phyloP scores from a whole-genome alignment of 2,888 invertebrate species.

The Orthonevra nobilis region DNA sequence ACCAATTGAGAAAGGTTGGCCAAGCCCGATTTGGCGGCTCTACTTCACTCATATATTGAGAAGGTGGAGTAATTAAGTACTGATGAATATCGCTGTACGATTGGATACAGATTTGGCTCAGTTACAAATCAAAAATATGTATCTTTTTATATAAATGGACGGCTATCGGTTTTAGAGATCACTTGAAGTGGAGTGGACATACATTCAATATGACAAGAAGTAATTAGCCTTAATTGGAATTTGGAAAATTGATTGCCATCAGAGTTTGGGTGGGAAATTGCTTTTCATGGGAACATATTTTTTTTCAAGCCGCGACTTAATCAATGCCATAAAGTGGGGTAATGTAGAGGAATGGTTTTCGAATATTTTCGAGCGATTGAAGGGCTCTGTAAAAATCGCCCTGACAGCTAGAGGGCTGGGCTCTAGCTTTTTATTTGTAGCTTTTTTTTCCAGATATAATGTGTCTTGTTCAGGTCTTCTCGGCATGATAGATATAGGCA shows the following conservation, averaged over 20 bases:
- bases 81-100: conserved; percentile 60
- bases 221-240: conserved; percentile 61
- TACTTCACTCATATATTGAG: conserved; percentile 26
- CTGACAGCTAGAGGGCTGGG: no score
- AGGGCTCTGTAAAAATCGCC: no score
- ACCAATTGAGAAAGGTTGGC: conserved; percentile 24
- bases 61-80: conserved; percentile 69
- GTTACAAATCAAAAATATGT: conserved; percentile 57
- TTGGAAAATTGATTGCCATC: conserved; percentile 41
- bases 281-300: conserved; percentile 47
- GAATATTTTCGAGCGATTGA: no score
- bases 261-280: conserved; percentile 23
- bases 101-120: conserved; percentile 38
- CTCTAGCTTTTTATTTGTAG: no score
- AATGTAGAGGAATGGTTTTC: no score
- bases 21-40: conserved; percentile 56
- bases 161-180: conserved; percentile 38
- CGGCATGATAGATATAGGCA: no score
- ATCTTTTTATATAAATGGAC: conserved; percentile 34
- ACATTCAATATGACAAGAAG: conserved; percentile 49
- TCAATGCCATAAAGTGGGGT: no score
- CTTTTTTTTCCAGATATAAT: no score
- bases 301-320: no score
- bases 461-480: no score
- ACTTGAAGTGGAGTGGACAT: conserved; percentile 15